Conservation (phyloP, 2,888 invertebrate genomes). For the Steinernema hermaphroditum region DNA sequence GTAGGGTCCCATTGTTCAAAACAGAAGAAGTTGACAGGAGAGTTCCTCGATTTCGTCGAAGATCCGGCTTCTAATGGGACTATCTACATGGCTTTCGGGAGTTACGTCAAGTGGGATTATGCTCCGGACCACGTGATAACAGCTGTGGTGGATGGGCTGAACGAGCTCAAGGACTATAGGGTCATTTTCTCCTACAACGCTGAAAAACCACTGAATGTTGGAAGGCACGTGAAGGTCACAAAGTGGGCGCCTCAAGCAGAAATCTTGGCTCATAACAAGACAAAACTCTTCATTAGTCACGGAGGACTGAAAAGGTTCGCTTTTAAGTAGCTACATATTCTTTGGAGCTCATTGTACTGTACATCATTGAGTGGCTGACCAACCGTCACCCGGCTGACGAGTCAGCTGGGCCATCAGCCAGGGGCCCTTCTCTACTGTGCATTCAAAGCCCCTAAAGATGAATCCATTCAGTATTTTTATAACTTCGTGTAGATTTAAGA, state of each 20-base stretch:
- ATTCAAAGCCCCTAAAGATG: too few species aligned
- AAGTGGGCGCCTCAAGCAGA: conserved; percentile 39
- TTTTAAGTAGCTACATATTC: background rate
- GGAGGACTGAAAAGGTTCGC: conserved; percentile 38
- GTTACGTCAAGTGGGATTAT: conserved; percentile 32
- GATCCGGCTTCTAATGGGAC: conserved; percentile 36
- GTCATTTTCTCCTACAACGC: conserved; percentile 35
- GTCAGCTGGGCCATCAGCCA: too few species aligned
- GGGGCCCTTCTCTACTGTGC: too few species aligned
- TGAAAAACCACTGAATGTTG: conserved; percentile 31
- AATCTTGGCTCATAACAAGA: conserved; percentile 33
- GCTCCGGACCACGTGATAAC: conserved; percentile 35
- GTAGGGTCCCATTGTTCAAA: conserved; percentile 40
- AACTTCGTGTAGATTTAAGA: too few species aligned
- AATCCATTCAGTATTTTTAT: too few species aligned
- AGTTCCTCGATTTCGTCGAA: conserved; percentile 41
- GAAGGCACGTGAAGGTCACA: conserved; percentile 32
- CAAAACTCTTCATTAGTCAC: conserved; percentile 37
- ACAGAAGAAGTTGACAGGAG: conserved; percentile 21
- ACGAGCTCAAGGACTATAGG: conserved; percentile 37
- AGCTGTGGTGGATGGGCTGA: conserved; percentile 37
- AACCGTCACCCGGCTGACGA: too few species aligned
- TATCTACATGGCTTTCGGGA: conserved; percentile 34
- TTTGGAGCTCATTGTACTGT: too few species aligned
- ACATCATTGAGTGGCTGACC: too few species aligned